Evolutionary conservation across 2,797 vertebrate species (phyloP).

Genomic region (Rhinichthys osculus): DNA sequence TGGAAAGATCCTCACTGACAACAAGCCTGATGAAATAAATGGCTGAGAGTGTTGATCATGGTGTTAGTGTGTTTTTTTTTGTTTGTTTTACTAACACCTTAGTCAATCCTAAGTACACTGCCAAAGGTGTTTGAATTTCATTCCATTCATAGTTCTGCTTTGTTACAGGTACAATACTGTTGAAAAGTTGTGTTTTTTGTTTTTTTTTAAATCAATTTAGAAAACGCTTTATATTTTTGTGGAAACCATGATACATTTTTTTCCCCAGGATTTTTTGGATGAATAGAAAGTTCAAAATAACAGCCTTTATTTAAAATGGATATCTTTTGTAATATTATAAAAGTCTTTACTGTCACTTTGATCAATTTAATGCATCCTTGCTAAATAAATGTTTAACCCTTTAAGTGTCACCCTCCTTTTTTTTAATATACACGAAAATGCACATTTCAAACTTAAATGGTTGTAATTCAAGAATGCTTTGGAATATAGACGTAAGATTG

Average conservation of each 20-base stretch:
- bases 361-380: neutral
- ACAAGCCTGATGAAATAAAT: conserved; percentile 2
- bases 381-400: neutral
- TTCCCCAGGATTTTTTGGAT: neutral
- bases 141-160: neutral
- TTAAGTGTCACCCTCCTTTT: no score
- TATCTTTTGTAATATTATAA: neutral
- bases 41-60: neutral
- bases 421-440: no score
- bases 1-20: neutral
- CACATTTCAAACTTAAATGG: no score
- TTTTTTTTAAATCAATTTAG: no score
- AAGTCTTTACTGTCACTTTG: neutral
- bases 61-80: neutral
- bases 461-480: no score
- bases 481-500: no score
- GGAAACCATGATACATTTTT: neutral
- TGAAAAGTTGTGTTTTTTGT: no score
- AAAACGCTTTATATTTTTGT: neutral
- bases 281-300: no score
- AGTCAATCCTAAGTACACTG: neutral
- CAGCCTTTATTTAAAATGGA: no score
- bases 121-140: neutral
- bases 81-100: neutral
- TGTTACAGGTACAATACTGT: neutral